Percentiles rank a stretch among this genome's conserved stretches.
These are phyloP conservation scores for Actinernus sp. DNA, from an alignment of 92 coral and sea anemone species.

Conservation along the genomic window DNA sequence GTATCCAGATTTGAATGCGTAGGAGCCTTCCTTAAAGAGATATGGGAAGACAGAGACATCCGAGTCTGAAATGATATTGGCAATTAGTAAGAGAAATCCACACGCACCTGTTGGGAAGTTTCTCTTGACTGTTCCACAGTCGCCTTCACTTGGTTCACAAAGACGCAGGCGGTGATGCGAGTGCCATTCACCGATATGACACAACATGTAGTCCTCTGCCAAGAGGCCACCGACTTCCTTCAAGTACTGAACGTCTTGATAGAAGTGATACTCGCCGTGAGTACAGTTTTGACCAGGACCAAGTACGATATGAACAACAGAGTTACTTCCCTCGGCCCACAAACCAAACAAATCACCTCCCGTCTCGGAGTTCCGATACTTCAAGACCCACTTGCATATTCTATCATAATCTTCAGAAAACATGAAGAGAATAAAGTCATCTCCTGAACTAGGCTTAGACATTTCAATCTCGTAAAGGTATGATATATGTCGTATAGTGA, in stretches of 20 bases:
- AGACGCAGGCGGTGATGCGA: too few relatives aligned
- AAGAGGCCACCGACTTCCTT: slow-evolving; percentile 70
- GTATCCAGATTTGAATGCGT: too few relatives aligned
- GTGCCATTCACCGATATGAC: slow-evolving; percentile 98
- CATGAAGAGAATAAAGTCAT: slow-evolving; percentile 43
- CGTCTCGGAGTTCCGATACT: slow-evolving; percentile 62
- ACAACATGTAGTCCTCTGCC: slow-evolving; percentile 66
- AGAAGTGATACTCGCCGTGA: slow-evolving; percentile 63
- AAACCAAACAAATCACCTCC: too few relatives aligned
- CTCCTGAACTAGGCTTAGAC: too few relatives aligned
- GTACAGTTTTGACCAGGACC: slow-evolving; percentile 89
- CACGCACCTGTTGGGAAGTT: slow-evolving; percentile 75
- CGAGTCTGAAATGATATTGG: slow-evolving; percentile 42
- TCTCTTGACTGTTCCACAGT: slow-evolving; percentile 61
- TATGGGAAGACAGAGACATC: slow-evolving; percentile 57
- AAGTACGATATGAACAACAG: slow-evolving; percentile 71
- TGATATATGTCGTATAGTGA: too few relatives aligned
- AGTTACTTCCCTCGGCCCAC: slow-evolving; percentile 39
- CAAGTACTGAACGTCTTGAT: slow-evolving; percentile 81
- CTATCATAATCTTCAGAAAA: slow-evolving; percentile 60
- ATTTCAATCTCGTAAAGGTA: too few relatives aligned
- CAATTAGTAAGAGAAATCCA: slow-evolving; percentile 85
- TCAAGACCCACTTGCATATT: slow-evolving; percentile 67
- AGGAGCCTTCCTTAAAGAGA: slow-evolving; percentile 11
- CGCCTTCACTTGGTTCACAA: slow-evolving; percentile 79